Base-by-base conservation (phyloP, 2,888 invertebrate species). In the Drosophila testacea region DNA sequence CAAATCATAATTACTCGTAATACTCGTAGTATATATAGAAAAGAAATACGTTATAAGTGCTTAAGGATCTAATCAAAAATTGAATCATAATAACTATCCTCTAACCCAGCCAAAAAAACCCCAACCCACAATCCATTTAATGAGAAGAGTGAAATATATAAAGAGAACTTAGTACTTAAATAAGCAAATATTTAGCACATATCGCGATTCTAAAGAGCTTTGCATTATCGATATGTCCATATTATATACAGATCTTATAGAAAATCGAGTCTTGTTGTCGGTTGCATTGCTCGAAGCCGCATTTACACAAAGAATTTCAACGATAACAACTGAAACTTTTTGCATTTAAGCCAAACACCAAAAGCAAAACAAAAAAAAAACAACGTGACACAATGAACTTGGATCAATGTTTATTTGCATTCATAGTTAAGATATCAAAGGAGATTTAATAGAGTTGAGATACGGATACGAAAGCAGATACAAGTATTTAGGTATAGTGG, bases 141-240 rank as follows among this genome's bases (percentile, higher is more conserved):
- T 27, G 11, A n/a, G 22, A 11, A 30, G 32, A 59, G 57, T 69
- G 61, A 76, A 78, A 72, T 51, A 30, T 46, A 44, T 42, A 47
- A 69, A 36, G 22, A 47, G 38, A 47, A 38, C 36, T 38, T 46
- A 46, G 46, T 46, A 56, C 44, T 22, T 32, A 32, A 55, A 34
- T 44, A 36, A 56, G 44, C 36, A 27, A 60, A 30, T 13, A 62
- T 32, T 56, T 63, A 47, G 36, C 54, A 77, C 79, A 77, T 78
- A 77, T 77, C 76, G 74, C 42, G 66, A 70, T 73, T 70, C 78
- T 32, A 41, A 74, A 63, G 76, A 77, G 76, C 76, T 77, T 77
- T 77, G 74, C 76, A 65, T 47, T 57, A 59, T 47, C 78, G 78
- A 77, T 78, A 65, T 76, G 74, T 76, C 73, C 78, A 71, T 22